Conservation (phyloP, 2,113 vertebrate species). For the Eidolon helvum region DNA sequence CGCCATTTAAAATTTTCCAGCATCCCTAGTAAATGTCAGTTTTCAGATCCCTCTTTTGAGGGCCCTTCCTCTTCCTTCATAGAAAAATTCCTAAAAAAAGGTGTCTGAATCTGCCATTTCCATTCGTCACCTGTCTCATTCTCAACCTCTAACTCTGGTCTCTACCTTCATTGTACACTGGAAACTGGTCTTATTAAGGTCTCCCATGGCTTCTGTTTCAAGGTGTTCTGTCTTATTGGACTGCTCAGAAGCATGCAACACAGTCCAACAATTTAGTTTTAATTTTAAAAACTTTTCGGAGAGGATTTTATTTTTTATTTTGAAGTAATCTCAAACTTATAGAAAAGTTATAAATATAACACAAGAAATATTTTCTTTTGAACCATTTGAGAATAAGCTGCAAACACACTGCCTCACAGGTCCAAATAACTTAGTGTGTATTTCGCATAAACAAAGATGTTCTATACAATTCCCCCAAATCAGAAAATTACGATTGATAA, state of each 20-base stretch:
- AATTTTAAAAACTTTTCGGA: background rate
- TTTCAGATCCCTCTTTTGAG: background rate
- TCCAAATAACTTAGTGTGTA: background rate
- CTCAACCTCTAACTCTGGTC: background rate
- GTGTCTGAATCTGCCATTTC: background rate
- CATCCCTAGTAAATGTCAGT: background rate
- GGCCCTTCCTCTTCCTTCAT: background rate
- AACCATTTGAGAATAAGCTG: background rate
- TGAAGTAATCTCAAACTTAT: background rate
- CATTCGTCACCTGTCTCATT: background rate
- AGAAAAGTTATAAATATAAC: background rate
- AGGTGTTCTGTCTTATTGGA: background rate
- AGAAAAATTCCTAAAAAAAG: background rate
- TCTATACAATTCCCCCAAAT: background rate
- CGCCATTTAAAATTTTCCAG: background rate
- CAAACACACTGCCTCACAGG: background rate
- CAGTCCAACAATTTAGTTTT: background rate
- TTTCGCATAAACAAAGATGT: background rate
- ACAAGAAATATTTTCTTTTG: background rate
- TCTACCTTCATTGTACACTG: background rate
- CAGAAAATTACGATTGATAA: background rate
- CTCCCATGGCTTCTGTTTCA: background rate
- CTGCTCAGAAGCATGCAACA: background rate
- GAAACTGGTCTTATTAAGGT: background rate
- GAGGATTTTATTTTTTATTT: constrained; percentile 8